Percentiles rank a stretch among this genome's conserved stretches.
Evolutionary conservation across 2,797 vertebrate genomes (phyloP).

Genomic region (Crax fasciolata): DNA sequence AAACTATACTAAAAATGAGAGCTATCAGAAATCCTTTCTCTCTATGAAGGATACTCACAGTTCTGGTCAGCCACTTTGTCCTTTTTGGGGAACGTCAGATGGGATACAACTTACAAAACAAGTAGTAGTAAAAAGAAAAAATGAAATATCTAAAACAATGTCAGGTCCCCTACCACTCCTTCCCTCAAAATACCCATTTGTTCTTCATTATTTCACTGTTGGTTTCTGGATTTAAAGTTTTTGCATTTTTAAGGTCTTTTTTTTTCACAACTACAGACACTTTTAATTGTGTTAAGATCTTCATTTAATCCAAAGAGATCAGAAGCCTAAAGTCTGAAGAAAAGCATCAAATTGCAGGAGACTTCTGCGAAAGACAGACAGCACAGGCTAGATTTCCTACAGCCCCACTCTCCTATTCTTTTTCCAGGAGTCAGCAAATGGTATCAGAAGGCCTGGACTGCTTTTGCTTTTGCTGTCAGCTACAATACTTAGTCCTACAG

Average conservation of each 20-base stretch:
- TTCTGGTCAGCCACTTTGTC: neutral
- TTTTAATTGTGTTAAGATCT: neutral
- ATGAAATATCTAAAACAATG: neutral
- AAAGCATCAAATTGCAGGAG: neutral
- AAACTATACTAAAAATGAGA: neutral
- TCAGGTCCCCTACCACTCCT: neutral
- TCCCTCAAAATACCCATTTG: neutral
- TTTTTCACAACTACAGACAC: fast-evolving
- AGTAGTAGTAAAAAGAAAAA: neutral
- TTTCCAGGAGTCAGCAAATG: neutral
- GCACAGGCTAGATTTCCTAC: neutral
- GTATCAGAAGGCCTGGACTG: neutral
- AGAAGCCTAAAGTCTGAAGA: neutral
- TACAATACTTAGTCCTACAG: neutral
- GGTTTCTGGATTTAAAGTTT: neutral
- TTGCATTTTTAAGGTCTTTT: neutral
- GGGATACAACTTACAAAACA: neutral
- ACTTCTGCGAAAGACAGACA: neutral
- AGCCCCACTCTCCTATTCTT: neutral
- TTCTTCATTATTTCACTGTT: neutral
- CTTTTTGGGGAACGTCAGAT: neutral
- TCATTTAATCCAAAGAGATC: neutral
- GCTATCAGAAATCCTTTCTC: neutral
- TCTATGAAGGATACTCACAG: neutral
- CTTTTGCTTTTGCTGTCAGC: neutral